A percentile compares a stretch with the other conserved stretches of the same genome.
phyloP scores from a whole-genome alignment of 30 jellyfish, hydroid and myxozoan genomes.

The Sanderia malayensis region DNA sequence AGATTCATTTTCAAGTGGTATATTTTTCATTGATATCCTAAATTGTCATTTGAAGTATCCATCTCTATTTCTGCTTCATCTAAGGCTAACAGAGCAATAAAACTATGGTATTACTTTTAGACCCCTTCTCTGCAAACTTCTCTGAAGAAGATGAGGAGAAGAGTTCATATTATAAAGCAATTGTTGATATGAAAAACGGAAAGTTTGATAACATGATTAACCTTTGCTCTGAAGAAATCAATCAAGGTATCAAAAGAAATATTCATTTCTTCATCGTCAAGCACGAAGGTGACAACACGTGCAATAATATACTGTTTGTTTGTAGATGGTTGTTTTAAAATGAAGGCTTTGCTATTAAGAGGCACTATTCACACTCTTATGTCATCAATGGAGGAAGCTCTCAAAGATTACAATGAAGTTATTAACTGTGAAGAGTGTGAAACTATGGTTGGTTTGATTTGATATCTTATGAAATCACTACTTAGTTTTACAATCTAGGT shows the following conservation, averaged over 20 bases:
- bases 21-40: neutral
- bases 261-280: neutral
- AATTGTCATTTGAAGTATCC: too few relatives aligned
- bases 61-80: too few relatives aligned
- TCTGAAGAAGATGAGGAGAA: constrained; percentile 66
- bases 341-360: constrained; percentile 67
- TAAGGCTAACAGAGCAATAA: too few relatives aligned
- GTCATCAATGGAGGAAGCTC: constrained; percentile 69
- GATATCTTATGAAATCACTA: neutral
- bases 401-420: constrained; percentile 69
- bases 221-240: constrained; percentile 80
- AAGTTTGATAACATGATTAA: constrained; percentile 52
- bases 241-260: constrained; percentile 51
- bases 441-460: neutral
- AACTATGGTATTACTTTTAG: too few relatives aligned
- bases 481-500: constrained; percentile 3
- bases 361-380: constrained; percentile 83
- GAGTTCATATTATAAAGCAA: constrained; percentile 50
- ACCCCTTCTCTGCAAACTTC: constrained; percentile 57
- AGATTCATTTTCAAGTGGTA: constrained; percentile 69
- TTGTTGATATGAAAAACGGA: constrained; percentile 19
- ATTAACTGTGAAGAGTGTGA: constrained; percentile 49
- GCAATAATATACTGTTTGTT: neutral
- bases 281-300: neutral
- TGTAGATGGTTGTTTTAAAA: constrained; percentile 60